Evolutionary conservation across 2,113 vertebrate genomes (phyloP).

Genomic region (Fregetta grallaria): DNA sequence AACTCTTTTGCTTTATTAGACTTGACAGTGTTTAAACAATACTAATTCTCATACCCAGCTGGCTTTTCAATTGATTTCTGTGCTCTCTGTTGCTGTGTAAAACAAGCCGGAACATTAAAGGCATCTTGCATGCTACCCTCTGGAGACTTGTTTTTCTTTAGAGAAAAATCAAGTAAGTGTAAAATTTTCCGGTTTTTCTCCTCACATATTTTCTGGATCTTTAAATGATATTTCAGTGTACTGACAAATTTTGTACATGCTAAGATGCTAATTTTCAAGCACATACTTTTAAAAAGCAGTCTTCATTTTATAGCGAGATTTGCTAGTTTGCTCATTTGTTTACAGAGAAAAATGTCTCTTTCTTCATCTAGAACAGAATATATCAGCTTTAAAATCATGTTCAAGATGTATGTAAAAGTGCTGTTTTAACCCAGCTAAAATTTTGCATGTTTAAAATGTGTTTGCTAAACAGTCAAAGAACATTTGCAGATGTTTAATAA

Average conservation of each 20-base stretch:
- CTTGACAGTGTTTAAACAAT: slow-evolving; percentile 58
- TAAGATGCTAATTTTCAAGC: background rate
- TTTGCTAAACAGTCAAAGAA: background rate
- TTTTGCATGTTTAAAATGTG: background rate
- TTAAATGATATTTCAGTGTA: background rate
- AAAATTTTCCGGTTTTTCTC: background rate
- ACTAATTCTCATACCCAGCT: slow-evolving; percentile 37
- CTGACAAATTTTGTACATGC: background rate
- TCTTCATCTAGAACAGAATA: background rate
- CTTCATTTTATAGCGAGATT: background rate
- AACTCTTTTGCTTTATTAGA: slow-evolving; percentile 15
- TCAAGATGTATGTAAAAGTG: background rate
- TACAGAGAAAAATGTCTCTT: background rate
- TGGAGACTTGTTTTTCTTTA: background rate
- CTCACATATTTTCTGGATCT: background rate
- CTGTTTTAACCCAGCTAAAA: background rate
- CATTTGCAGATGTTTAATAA: background rate
- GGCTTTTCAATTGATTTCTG: slow-evolving; percentile 30
- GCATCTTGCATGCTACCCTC: background rate
- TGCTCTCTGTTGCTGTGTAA: background rate
- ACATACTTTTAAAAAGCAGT: background rate
- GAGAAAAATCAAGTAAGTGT: background rate
- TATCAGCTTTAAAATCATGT: background rate
- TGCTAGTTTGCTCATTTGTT: background rate
- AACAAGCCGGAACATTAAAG: slow-evolving; percentile 6